Percentiles rank a stretch among this genome's conserved stretches.
These are phyloP conservation scores for Pheosia gnoma DNA, from an alignment of 2,888 invertebrate genomes.

Conservation along the genomic window DNA sequence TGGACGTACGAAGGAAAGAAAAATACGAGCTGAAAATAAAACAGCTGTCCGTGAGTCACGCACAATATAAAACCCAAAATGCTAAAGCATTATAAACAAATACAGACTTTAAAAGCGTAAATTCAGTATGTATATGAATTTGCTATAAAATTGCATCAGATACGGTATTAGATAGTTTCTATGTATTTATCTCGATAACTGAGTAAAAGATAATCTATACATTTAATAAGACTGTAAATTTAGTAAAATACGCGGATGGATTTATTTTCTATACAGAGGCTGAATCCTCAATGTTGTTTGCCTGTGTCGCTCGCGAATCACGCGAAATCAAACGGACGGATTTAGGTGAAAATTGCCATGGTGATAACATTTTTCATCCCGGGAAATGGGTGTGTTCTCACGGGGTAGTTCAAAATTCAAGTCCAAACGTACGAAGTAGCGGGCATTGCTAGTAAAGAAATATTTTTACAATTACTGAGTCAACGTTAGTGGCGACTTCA, in stretches of 20 bases:
- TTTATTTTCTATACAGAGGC: too few relatives aligned
- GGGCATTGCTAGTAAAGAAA: too few relatives aligned
- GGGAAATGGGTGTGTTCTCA: too few relatives aligned
- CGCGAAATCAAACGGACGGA: too few relatives aligned
- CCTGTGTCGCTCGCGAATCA: too few relatives aligned
- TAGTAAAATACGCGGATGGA: too few relatives aligned
- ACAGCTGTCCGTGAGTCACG: slow-evolving; percentile 72
- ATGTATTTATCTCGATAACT: not conserved
- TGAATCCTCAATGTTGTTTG: too few relatives aligned
- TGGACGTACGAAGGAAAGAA: slow-evolving; percentile 64
- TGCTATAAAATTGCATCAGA: slow-evolving; percentile 39
- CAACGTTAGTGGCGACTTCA: not conserved
- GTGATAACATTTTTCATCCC: too few relatives aligned
- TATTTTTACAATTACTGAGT: not conserved
- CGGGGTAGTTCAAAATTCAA: too few relatives aligned
- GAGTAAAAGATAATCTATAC: not conserved
- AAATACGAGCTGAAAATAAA: slow-evolving; percentile 66
- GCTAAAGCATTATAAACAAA: slow-evolving; percentile 59
- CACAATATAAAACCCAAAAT: slow-evolving; percentile 60
- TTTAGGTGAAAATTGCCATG: too few relatives aligned
- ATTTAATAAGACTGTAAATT: too few relatives aligned
- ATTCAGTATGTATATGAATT: slow-evolving; percentile 36
- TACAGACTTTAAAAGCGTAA: slow-evolving; percentile 54
- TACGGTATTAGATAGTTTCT: not conserved
- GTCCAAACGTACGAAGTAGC: too few relatives aligned